Evolutionary conservation across 2,113 vertebrate species (phyloP), one percentile per base, ranked within the genome.

Genomic region (Hippolais icterina): DNA sequence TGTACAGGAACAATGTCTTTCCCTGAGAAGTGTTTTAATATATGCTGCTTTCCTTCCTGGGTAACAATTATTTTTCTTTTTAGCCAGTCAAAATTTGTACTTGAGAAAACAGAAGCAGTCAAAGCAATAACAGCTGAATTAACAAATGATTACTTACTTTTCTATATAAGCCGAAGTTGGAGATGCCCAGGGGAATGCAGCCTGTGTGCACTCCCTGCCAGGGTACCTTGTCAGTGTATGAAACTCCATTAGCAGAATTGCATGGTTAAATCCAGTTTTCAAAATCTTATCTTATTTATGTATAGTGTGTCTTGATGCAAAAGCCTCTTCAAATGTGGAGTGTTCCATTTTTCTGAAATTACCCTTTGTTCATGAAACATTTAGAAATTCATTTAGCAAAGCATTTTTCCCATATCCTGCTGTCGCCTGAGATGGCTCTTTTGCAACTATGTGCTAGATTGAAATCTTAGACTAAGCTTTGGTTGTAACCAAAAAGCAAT

Each of bases 401-500:
- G 35, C 10, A 5, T 90, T 92, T 68, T 77, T 20, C 54, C 65
- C 1, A 0, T 63, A 41, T 78, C 79, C 80, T 74, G 37, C 50
- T 74, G 15, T 77, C 2, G 10, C 90, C 83, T 87, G 87, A 75
- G 82, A 90, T 68, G 64, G 80, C 14, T 70, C 20, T 94, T 82
- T 66, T 65, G 65, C 37, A 80, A 6, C 53, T 82, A 21, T 59
- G 89, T 13, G 25, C 27, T 87, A 59, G 91, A 85, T 83, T 82
- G 42, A 89, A 91, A 89, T 74, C 53, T 82, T 81, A 85, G 61
- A 49, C 44, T 63, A 18, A 72, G 10, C 77, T 86, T 90, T 42
- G 33, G 8, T 83, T 88, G 68, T 85, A 91, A 91, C 57, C 29
- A 79, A 69, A 92, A 93, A 92, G 63, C 65, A 94, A 74, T 79